A percentile compares a stretch with the other conserved stretches of the same genome.
These are phyloP conservation scores for Eupithecia exiguata DNA, from an alignment of 2,888 invertebrate species.

Conservation along the genomic window DNA sequence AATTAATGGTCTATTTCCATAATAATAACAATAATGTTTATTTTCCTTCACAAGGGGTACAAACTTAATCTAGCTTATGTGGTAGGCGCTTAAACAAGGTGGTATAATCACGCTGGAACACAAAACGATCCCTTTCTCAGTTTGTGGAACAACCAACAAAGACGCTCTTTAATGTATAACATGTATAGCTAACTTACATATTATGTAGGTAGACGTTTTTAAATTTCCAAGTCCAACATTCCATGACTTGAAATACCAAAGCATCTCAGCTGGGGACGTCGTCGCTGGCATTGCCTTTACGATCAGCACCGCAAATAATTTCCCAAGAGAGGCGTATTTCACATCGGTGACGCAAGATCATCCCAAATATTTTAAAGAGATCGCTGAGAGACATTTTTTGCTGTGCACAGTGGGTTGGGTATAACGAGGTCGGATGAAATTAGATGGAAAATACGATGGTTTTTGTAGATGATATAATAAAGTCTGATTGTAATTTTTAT, in stretches of 20 bases:
- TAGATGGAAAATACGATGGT: not conserved
- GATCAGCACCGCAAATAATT: constrained; percentile 74
- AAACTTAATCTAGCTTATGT: no score
- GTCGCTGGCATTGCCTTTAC: constrained; percentile 70
- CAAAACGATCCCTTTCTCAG: no score
- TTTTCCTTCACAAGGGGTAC: no score
- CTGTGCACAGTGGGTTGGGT: constrained; percentile 38
- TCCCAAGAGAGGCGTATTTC: constrained; percentile 77
- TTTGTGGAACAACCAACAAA: not conserved
- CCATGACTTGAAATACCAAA: constrained; percentile 26
- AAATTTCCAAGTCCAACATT: constrained; percentile 25
- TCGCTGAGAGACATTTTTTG: constrained; percentile 48
- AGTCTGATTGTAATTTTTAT: not conserved
- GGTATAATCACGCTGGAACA: no score
- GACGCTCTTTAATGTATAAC: not conserved
- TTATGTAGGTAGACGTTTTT: not conserved
- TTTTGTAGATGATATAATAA: not conserved
- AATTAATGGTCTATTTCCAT: no score
- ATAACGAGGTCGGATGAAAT: constrained; percentile 22
- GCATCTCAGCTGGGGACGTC: constrained; percentile 58
- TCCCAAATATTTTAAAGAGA: constrained; percentile 66
- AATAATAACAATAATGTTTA: no score
- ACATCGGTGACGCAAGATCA: constrained; percentile 64
- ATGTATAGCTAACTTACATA: not conserved
- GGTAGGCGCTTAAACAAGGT: no score